Base-by-base conservation (phyloP, 2,888 invertebrate species). In the Brenthis ino region DNA sequence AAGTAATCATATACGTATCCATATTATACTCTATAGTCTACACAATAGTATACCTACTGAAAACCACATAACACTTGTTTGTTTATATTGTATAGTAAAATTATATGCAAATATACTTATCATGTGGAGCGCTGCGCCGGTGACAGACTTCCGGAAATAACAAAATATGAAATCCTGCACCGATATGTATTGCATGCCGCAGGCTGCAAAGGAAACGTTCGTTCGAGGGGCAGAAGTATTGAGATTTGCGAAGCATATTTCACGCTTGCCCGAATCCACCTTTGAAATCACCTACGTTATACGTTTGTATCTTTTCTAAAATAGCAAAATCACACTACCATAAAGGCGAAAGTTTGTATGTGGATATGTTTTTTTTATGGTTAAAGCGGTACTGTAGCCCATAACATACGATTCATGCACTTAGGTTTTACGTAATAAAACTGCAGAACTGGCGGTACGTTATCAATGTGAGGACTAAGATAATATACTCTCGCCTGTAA, bases 21-120 rank as follows among this genome's bases (percentile, higher is more conserved):
- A 20, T 20, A 20, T 20, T 20, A 20, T 20, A 20, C 20, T 20
- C 20, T 20, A 20, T 20, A 20, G 20, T 20, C 20, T 20, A 20
- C 1, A 20, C 20, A 8, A 37, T 37, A 8, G 33, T 37, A 60
- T 6, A 6, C 1, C 28, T 48, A 28, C 24, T 11, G 28, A 3
- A 2, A 28, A 13, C 20, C 20, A 60, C 47, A 28, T 1, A 57
- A 16, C 3, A 13, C n/a, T 57, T 20, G 14, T 4, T 54, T 54
- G 28, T 47, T 20, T 6, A 50, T 51, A 51, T 14, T 56, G 33
- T 57, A 16, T 64, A 57, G 28, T 16, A 51, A 65, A 69, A 60
- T 65, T 65, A 48, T 48, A 69, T 60, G 55, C 65, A 65, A 67
- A 67, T 61, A 64, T 57, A 63, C 24, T 60, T 65, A 68, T 70